Conservation (phyloP, 2,888 invertebrate genomes). For the Hypselothyrea guttata region DNA sequence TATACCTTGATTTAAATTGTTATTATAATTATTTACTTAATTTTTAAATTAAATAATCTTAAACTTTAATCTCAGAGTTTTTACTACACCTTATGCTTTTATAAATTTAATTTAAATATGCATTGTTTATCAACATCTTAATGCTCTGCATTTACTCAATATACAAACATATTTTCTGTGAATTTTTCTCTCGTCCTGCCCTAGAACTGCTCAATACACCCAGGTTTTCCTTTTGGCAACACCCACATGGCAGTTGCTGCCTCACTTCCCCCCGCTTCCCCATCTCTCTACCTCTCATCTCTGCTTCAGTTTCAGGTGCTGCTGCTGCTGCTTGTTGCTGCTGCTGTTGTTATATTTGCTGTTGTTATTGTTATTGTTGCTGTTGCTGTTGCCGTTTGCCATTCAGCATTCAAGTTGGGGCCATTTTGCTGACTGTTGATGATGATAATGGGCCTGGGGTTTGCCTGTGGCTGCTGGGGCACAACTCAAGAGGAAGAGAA, state of each 20-base stretch:
- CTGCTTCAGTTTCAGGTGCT: constrained; percentile 61
- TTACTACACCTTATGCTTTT: no score
- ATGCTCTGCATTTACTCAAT: neutral
- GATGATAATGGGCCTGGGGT: constrained; percentile 71
- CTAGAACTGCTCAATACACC: constrained; percentile 37
- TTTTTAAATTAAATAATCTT: neutral
- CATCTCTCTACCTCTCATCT: neutral
- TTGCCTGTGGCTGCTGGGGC: constrained; percentile 31
- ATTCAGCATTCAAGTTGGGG: constrained; percentile 55
- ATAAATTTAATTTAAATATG: no score
- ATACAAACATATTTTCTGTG: neutral
- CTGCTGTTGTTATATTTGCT: constrained; percentile 26
- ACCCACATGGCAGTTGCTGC: constrained; percentile 25
- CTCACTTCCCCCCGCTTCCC: neutral
- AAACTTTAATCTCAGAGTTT: neutral
- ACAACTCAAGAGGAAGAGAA: no score
- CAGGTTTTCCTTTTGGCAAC: constrained; percentile 24
- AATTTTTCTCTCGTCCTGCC: constrained; percentile 2
- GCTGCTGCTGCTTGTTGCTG: constrained; percentile 68
- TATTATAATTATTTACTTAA: neutral
- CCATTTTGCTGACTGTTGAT: constrained; percentile 75
- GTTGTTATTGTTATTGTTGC: constrained; percentile 37
- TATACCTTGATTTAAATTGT: no score
- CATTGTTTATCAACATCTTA: no score
- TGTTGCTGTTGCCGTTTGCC: constrained; percentile 37